Evolutionary conservation across 2,113 vertebrate genomes (phyloP).

Genomic region (Alethe diademata): DNA sequence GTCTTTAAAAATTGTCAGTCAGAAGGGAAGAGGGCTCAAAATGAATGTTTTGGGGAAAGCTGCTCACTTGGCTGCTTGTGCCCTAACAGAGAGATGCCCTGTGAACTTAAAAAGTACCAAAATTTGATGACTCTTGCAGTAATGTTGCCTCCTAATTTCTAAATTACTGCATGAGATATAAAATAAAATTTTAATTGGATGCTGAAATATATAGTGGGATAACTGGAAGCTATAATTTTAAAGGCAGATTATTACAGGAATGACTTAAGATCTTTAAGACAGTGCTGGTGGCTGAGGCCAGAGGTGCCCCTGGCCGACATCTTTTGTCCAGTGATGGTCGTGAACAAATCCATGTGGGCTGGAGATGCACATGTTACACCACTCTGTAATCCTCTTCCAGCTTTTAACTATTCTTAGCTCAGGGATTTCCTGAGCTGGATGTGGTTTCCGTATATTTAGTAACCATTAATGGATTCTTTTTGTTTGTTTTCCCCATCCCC

Average conservation of each 20-base stretch:
- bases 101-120: not conserved
- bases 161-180: not conserved
- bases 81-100: not conserved
- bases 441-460: slow-evolving; percentile 64
- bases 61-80: not conserved
- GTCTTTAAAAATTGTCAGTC: not conserved
- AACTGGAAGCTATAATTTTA: not conserved
- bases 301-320: fast-evolving
- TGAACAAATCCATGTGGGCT: not conserved
- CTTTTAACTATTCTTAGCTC: slow-evolving; percentile 55
- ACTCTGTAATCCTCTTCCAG: slow-evolving; percentile 48
- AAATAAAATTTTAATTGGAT: not conserved
- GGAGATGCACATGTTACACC: not conserved
- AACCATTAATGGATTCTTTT: slow-evolving; percentile 57
- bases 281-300: not conserved
- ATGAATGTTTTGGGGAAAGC: not conserved
- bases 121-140: not conserved
- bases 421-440: slow-evolving; percentile 67
- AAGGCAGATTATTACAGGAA: not conserved
- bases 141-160: not conserved
- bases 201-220: not conserved
- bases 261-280: not conserved
- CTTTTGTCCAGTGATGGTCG: not conserved
- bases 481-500: not conserved
- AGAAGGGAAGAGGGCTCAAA: not conserved